These are phyloP conservation scores for Pseudeuparius sepicola DNA, from an alignment of 2,888 invertebrate genomes.

Conservation along the genomic window DNA sequence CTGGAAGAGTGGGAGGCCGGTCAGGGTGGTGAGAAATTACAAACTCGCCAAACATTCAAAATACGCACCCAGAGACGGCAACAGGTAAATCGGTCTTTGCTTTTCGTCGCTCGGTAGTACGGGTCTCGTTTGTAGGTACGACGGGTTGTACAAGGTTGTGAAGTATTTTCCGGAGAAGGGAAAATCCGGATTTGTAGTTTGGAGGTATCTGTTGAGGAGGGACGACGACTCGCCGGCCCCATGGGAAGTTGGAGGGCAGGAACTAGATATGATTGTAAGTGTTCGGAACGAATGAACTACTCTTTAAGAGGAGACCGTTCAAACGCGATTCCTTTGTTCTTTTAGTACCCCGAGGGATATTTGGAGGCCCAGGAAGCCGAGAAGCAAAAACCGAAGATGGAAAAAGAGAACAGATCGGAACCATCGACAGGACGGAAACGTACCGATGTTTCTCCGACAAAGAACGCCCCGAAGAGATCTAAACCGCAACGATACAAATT, in stretches of 20 bases:
- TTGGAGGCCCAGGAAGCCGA: constrained; percentile 57
- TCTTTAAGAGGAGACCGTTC: too few species aligned
- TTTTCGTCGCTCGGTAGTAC: too few species aligned
- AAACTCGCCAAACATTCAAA: constrained; percentile 66
- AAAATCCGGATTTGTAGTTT: constrained; percentile 66
- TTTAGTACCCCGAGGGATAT: constrained; percentile 59
- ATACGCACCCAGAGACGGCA: constrained; percentile 68
- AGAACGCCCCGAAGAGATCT: constrained; percentile 32
- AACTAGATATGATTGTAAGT: constrained; percentile 39
- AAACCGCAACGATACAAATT: constrained; percentile 35
- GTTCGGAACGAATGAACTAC: too few species aligned
- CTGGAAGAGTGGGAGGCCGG: constrained; percentile 67
- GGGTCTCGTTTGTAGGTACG: too few species aligned
- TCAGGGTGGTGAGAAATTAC: constrained; percentile 67
- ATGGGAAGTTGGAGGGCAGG: constrained; percentile 63
- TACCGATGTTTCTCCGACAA: constrained; percentile 3
- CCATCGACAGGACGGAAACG: constrained; percentile 25
- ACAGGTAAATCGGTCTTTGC: too few species aligned
- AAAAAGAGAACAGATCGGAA: constrained; percentile 26
- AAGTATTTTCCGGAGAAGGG: constrained; percentile 73
- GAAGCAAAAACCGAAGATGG: constrained; percentile 32
- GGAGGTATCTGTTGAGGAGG: constrained; percentile 65
- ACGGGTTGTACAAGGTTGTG: constrained; percentile 79
- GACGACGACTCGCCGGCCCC: constrained; percentile 73
- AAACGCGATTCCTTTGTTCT: too few species aligned